phyloP scores from a whole-genome alignment of 2,888 invertebrate genomes.

The Lasioglossum morio region DNA sequence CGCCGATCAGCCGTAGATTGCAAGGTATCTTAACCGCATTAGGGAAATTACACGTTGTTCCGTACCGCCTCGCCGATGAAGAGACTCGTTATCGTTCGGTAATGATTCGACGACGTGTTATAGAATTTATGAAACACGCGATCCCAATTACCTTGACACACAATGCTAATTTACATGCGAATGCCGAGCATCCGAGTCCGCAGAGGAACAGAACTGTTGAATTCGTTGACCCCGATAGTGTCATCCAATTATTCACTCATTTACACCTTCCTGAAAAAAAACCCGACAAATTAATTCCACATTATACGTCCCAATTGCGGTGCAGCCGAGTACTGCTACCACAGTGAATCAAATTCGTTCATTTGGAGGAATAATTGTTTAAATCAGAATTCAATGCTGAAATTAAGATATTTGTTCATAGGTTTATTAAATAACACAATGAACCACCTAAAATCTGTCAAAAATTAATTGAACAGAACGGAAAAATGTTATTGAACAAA shows the following conservation, averaged over 20 bases:
- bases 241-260: neutral
- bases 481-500: too few relatives aligned
- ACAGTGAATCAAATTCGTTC: too few relatives aligned
- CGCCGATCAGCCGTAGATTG: constrained; percentile 11
- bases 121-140: constrained; percentile 58
- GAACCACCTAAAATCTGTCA: too few relatives aligned
- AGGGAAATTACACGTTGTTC: constrained; percentile 64
- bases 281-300: neutral
- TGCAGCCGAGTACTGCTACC: too few relatives aligned
- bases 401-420: too few relatives aligned
- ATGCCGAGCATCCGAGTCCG: constrained; percentile 10
- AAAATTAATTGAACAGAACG: too few relatives aligned
- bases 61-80: constrained; percentile 53
- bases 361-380: too few relatives aligned
- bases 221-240: neutral
- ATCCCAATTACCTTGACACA: constrained; percentile 45
- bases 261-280: neutral
- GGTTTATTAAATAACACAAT: too few relatives aligned
- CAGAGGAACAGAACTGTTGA: neutral
- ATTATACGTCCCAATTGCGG: neutral
- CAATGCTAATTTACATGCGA: constrained; percentile 30
- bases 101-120: constrained; percentile 61
- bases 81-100: constrained; percentile 60
- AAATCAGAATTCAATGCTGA: too few relatives aligned
- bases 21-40: constrained; percentile 54